Evolutionary conservation across 37 sponge, comb jelly and placozoan species (phyloP).

Genomic region (Mnemiopsis leidyi): DNA sequence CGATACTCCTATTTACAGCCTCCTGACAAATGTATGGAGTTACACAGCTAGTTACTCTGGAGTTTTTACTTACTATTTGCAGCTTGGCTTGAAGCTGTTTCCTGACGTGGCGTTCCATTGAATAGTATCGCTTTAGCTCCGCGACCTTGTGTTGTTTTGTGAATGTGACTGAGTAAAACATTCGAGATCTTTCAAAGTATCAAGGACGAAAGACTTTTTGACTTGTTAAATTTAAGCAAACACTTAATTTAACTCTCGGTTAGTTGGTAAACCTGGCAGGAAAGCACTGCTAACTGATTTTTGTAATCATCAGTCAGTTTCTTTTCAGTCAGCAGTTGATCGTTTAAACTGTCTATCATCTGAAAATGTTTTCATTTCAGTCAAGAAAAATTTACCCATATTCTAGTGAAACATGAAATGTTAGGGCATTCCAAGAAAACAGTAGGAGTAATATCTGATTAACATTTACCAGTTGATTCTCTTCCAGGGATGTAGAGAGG

Average conservation of each 20-base stretch:
- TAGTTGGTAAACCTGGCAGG: constrained; percentile 51
- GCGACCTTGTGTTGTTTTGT: too few species aligned
- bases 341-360: constrained; percentile 8
- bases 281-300: background rate
- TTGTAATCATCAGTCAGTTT: constrained; percentile 21
- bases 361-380: too few species aligned
- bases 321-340: background rate
- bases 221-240: too few species aligned
- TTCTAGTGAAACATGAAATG: too few species aligned
- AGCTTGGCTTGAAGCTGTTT: constrained; percentile 58
- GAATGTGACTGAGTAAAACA: too few species aligned
- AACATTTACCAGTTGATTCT: constrained; percentile 18
- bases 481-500: constrained; percentile 23
- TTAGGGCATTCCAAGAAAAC: too few species aligned
- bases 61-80: constrained; percentile 45
- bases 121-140: constrained; percentile 52
- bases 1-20: constrained; percentile 10
- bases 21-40: background rate
- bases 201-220: too few species aligned
- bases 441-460: too few species aligned
- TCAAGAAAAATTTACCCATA: too few species aligned
- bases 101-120: constrained; percentile 54
- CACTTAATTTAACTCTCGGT: too few species aligned
- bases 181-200: too few species aligned
- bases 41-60: background rate